These are phyloP conservation scores for Agrochola lychnidis DNA, from an alignment of 2,888 invertebrate genomes.

Conservation along the genomic window DNA sequence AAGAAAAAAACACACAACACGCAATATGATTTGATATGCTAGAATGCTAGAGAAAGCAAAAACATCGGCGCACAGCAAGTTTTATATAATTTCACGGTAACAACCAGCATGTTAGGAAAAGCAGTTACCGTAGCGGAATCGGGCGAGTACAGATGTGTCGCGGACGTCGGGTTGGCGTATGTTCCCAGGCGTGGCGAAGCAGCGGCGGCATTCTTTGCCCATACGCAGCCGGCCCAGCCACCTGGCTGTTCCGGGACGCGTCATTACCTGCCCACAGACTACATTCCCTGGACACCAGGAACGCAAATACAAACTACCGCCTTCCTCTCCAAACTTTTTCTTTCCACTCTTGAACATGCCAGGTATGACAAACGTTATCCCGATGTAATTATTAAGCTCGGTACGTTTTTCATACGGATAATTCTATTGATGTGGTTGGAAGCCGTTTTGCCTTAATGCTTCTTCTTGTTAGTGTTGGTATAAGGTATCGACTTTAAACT, in stretches of 20 bases:
- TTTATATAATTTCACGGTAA: slow-evolving; percentile 63
- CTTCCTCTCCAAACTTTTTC: slow-evolving; percentile 82
- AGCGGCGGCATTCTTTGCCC: slow-evolving; percentile 86
- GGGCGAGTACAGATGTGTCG: slow-evolving; percentile 76
- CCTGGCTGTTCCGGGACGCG: slow-evolving; percentile 86
- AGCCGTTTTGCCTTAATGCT: slow-evolving; percentile 56
- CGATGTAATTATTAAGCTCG: slow-evolving; percentile 71
- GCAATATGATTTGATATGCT: slow-evolving; percentile 23
- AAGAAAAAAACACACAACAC: not conserved
- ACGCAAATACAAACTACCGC: slow-evolving; percentile 82
- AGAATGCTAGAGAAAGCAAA: slow-evolving; percentile 30
- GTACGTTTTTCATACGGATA: slow-evolving; percentile 69
- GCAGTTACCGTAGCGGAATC: slow-evolving; percentile 78
- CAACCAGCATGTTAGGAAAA: slow-evolving; percentile 70
- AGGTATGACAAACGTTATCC: slow-evolving; percentile 71
- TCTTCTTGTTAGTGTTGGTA: slow-evolving; percentile 46
- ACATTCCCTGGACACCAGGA: slow-evolving; percentile 83
- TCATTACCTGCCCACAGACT: slow-evolving; percentile 77
- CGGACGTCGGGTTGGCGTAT: slow-evolving; percentile 68
- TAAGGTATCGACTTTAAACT: slow-evolving; percentile 39
- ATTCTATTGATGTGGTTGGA: slow-evolving; percentile 65
- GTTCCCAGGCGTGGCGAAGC: slow-evolving; percentile 83
- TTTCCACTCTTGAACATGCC: slow-evolving; percentile 70
- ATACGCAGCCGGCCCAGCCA: slow-evolving; percentile 81
- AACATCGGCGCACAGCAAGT: slow-evolving; percentile 28